Percentiles rank a stretch among this genome's conserved stretches.
These are phyloP conservation scores for Mycalesis mineus DNA, from an alignment of 2,888 invertebrate genomes.

Conservation along the genomic window DNA sequence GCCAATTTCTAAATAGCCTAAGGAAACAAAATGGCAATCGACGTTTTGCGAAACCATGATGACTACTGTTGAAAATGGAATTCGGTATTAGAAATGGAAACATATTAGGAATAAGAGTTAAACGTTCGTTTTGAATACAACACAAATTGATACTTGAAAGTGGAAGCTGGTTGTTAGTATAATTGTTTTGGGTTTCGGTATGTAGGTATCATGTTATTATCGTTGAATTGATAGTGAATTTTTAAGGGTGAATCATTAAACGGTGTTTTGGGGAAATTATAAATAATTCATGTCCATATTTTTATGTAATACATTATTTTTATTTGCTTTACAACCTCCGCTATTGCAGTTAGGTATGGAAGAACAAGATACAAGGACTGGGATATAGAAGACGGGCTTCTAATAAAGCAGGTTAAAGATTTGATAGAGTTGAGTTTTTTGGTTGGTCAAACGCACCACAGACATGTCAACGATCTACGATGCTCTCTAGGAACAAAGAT, in stretches of 20 bases:
- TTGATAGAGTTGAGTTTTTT: too few relatives aligned
- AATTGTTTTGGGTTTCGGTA: constrained; percentile 24
- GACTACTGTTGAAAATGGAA: constrained; percentile 47
- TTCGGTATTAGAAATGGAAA: constrained; percentile 40
- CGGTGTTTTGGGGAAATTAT: neutral
- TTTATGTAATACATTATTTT: too few relatives aligned
- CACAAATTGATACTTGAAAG: constrained; percentile 40
- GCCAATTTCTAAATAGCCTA: constrained; percentile 48
- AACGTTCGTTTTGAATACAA: constrained; percentile 38
- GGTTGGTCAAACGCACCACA: too few relatives aligned
- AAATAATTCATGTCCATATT: neutral
- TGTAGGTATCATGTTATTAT: constrained; percentile 14
- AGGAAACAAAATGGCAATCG: constrained; percentile 56
- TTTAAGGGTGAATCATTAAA: constrained; percentile 1
- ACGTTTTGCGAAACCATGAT: constrained; percentile 51
- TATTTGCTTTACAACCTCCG: too few relatives aligned
- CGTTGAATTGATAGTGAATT: constrained; percentile 3
- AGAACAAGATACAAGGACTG: too few relatives aligned
- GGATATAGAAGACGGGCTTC: too few relatives aligned
- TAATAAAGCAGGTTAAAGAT: too few relatives aligned
- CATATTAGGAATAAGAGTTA: constrained; percentile 42
- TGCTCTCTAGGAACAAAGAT: too few relatives aligned
- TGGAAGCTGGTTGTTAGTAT: constrained; percentile 31
- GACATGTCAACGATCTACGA: too few relatives aligned
- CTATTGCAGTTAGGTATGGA: too few relatives aligned